These are phyloP conservation scores for Euclidia mi DNA, from an alignment of 2,888 invertebrate genomes.

Conservation along the genomic window DNA sequence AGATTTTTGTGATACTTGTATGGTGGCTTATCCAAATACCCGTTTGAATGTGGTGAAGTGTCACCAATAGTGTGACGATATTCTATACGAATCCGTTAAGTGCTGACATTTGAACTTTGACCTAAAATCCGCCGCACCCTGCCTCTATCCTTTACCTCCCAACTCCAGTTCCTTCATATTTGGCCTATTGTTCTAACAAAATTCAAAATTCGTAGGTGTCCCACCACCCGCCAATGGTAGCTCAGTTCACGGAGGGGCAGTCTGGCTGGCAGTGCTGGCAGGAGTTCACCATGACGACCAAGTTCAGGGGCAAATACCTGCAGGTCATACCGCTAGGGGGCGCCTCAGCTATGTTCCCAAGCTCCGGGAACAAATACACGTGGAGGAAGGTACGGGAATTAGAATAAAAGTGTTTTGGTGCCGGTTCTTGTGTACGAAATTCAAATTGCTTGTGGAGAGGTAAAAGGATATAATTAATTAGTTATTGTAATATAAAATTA, in stretches of 20 bases:
- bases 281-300: conserved; percentile 99
- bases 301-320: conserved; percentile 99
- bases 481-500: not conserved
- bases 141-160: not conserved
- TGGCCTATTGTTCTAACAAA: conserved; percentile 25
- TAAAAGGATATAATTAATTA: not conserved
- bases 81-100: too few relatives aligned
- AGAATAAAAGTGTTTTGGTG: not conserved
- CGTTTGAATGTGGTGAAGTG: too few relatives aligned
- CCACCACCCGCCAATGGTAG: conserved; percentile 99
- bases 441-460: too few relatives aligned
- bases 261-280: conserved; percentile 98
- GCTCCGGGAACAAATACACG: conserved; percentile 96
- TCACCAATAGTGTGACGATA: too few relatives aligned
- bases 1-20: too few relatives aligned
- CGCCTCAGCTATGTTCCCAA: conserved; percentile 92
- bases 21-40: too few relatives aligned
- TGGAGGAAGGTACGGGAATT: conserved; percentile 94
- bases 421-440: not conserved
- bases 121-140: not conserved
- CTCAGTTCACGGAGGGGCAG: conserved; percentile 97
- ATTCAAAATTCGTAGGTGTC: conserved; percentile 91
- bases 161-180: conserved; percentile 2
- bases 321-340: conserved; percentile 95
- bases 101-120: too few relatives aligned